A percentile compares a stretch with the other conserved stretches of the same genome.
Evolutionary conservation across 1,140 invertebrate genomes (phyloP).

Genomic region (Rhagoletis pomonella): DNA sequence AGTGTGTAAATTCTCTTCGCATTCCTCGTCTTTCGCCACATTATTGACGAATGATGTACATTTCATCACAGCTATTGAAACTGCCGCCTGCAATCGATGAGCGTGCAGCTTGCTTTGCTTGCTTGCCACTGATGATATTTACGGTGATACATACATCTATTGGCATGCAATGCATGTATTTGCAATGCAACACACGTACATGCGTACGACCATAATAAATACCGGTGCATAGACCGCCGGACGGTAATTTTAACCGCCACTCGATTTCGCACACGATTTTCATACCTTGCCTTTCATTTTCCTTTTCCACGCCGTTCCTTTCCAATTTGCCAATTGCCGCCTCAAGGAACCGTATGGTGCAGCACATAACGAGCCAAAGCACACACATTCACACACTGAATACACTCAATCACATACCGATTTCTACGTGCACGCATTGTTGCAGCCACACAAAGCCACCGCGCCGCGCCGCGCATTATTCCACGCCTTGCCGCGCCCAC

Average conservation of each 20-base stretch:
- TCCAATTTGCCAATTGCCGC: conserved; percentile 52
- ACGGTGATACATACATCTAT: neutral
- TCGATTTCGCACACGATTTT: conserved; percentile 51
- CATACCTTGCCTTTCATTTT: conserved; percentile 26
- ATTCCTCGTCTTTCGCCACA: neutral
- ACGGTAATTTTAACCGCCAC: conserved; percentile 31
- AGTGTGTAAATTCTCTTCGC: neutral
- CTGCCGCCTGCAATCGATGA: neutral
- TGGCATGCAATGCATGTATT: neutral
- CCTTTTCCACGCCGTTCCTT: conserved; percentile 22
- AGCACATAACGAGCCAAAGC: conserved; percentile 8
- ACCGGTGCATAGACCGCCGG: neutral
- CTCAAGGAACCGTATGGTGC: neutral
- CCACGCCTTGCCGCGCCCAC: conserved; percentile 49
- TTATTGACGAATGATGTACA: conserved; percentile 25
- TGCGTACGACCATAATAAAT: neutral
- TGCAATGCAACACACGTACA: neutral
- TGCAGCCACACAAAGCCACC: conserved; percentile 36
- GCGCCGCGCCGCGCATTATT: conserved; percentile 6
- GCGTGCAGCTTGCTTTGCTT: neutral
- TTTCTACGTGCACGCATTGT: neutral
- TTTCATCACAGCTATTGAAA: conserved; percentile 7
- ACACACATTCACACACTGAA: conserved; percentile 16
- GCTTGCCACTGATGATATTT: neutral
- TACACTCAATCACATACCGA: neutral